phyloP scores from a whole-genome alignment of 2,797 vertebrate species.

The Taenioides sp. region DNA sequence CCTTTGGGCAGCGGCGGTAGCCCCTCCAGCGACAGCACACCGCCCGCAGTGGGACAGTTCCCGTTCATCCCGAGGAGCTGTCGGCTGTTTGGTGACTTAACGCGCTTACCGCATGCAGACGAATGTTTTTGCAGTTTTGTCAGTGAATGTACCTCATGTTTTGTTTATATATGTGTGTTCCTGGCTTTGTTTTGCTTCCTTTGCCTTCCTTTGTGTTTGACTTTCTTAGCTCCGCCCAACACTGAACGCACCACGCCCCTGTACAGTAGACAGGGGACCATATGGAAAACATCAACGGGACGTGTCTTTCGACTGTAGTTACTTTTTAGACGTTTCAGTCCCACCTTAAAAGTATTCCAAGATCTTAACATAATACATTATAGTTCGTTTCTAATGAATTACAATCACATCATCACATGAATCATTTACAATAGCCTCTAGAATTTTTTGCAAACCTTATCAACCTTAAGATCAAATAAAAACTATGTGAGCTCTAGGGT shows the following conservation, averaged over 20 bases:
- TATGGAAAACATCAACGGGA: not conserved
- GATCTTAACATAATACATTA: too few species aligned
- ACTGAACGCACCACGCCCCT: conserved; percentile 24
- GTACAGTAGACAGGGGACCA: not conserved
- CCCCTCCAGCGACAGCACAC: conserved; percentile 63
- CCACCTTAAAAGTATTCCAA: too few species aligned
- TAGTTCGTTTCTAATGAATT: too few species aligned
- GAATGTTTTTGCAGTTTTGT: not conserved
- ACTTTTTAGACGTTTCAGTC: not conserved
- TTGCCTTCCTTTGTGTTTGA: conserved; percentile 36
- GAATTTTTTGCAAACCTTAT: too few species aligned
- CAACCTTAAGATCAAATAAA: too few species aligned
- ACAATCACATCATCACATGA: too few species aligned
- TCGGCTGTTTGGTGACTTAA: not conserved
- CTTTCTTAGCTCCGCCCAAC: conserved; percentile 25
- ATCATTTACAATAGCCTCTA: too few species aligned
- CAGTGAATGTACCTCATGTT: not conserved
- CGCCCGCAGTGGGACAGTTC: conserved; percentile 43
- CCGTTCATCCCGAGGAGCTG: conserved; percentile 42
- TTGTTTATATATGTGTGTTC: conserved; percentile 31
- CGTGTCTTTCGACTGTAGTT: not conserved
- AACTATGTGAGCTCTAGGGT: too few species aligned
- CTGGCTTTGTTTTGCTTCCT: conserved; percentile 54
- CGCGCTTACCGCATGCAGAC: not conserved
- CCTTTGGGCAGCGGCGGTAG: conserved; percentile 80